These are phyloP conservation scores for Streblospio benedicti DNA, from an alignment of 1,140 invertebrate species.

Conservation along the genomic window DNA sequence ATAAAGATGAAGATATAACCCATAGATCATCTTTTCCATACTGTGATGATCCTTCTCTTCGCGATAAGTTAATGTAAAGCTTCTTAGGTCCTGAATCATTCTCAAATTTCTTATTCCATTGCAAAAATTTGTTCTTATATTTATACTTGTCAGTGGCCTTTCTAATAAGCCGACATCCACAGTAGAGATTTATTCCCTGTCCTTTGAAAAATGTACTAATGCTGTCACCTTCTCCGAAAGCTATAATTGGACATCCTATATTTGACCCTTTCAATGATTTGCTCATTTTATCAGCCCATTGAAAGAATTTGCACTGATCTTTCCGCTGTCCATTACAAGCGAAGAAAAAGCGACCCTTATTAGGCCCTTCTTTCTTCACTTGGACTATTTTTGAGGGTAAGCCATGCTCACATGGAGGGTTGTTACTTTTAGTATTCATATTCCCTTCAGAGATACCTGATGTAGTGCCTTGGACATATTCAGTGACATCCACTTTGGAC, in stretches of 20 bases:
- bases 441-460: not conserved
- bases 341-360: conserved; percentile 34
- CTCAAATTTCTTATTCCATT: too few relatives aligned
- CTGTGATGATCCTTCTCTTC: too few relatives aligned
- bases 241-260: not conserved
- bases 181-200: conserved; percentile 27
- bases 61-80: too few relatives aligned
- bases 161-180: conserved; percentile 28
- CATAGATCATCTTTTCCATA: conserved; percentile 35
- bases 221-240: conserved; percentile 21
- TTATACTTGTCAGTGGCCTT: conserved; percentile 9
- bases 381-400: conserved; percentile 32
- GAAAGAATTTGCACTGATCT: conserved; percentile 36
- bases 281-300: conserved; percentile 30
- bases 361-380: conserved; percentile 34
- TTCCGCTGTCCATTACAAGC: conserved; percentile 23
- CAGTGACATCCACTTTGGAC: too few relatives aligned
- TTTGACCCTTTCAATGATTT: not conserved
- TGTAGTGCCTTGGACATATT: not conserved
- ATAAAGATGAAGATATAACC: conserved; percentile 28
- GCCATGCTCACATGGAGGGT: conserved; percentile 32
- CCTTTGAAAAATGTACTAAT: conserved; percentile 27
- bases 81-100: too few relatives aligned
- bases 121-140: too few relatives aligned
- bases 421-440: conserved; percentile 10